phyloP scores from a whole-genome alignment of 2,113 vertebrate species.

The Onychostoma macrolepis region DNA sequence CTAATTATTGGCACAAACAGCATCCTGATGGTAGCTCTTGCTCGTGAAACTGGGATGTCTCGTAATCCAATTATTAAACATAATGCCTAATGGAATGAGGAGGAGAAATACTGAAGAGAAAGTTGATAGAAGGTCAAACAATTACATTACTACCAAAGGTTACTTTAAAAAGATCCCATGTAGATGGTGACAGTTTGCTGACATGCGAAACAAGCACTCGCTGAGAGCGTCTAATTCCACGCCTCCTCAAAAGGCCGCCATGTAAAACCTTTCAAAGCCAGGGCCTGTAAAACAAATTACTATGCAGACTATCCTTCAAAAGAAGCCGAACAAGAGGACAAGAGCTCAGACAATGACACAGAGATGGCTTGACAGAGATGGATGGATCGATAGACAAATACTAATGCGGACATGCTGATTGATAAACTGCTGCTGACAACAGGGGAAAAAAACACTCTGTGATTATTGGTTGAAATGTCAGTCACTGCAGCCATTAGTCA shows the following conservation, averaged over 20 bases:
- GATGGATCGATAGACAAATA: slow-evolving; percentile 78
- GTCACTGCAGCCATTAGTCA: slow-evolving; percentile 75
- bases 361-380: slow-evolving; percentile 64
- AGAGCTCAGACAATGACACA: slow-evolving; percentile 63
- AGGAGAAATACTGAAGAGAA: neutral
- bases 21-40: neutral
- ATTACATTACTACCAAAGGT: slow-evolving; percentile 9
- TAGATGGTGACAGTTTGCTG: slow-evolving; percentile 27
- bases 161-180: neutral
- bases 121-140: neutral
- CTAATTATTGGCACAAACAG: slow-evolving; percentile 8
- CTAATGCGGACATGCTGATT: slow-evolving; percentile 79
- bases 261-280: slow-evolving; percentile 50
- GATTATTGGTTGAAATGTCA: slow-evolving; percentile 82
- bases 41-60: neutral
- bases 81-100: neutral
- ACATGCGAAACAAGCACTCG: neutral
- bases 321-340: slow-evolving; percentile 68
- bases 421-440: slow-evolving; percentile 82
- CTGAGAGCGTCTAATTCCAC: slow-evolving; percentile 10
- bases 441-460: slow-evolving; percentile 74
- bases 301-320: slow-evolving; percentile 57
- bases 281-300: slow-evolving; percentile 57
- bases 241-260: slow-evolving; percentile 41
- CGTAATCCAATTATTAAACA: slow-evolving; percentile 4